These are phyloP conservation scores for Scalopus aquaticus DNA, from an alignment of 2,113 vertebrate species.

Conservation along the genomic window DNA sequence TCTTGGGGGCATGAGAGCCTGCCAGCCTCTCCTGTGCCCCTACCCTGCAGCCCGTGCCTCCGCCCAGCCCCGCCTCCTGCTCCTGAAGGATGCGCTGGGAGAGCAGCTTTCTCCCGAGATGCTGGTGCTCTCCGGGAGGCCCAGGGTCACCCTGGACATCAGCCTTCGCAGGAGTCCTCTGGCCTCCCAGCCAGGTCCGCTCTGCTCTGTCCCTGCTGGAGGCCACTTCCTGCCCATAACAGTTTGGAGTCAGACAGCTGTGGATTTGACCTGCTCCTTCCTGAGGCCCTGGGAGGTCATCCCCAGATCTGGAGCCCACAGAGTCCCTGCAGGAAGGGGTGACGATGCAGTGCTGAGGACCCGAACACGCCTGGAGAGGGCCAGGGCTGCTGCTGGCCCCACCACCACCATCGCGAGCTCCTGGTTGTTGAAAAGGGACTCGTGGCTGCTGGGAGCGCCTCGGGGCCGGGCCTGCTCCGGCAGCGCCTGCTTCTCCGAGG, in stretches of 20 bases:
- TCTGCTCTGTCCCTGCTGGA: neutral
- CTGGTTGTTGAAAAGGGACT: neutral
- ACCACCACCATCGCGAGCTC: no score
- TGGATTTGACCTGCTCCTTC: neutral
- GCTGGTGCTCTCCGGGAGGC: neutral
- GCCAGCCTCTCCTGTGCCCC: neutral
- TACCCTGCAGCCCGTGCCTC: no score
- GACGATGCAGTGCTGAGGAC: neutral
- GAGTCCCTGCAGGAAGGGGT: neutral
- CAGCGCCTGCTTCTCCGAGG: neutral
- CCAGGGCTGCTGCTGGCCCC: neutral
- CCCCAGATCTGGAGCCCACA: neutral
- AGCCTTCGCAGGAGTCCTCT: neutral
- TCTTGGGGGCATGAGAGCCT: accelerated
- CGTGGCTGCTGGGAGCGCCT: neutral
- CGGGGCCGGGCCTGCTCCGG: neutral
- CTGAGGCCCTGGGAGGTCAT: neutral
- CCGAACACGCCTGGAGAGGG: neutral
- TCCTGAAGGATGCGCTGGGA: accelerated
- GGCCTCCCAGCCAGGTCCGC: neutral
- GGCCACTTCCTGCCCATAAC: neutral
- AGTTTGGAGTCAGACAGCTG: neutral
- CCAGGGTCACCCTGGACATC: neutral
- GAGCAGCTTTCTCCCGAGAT: no score
- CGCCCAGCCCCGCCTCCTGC: neutral